Percentiles rank a stretch among this genome's conserved stretches.
phyloP scores from a whole-genome alignment of 1,140 invertebrate genomes.

The Drosophila carrolli region DNA sequence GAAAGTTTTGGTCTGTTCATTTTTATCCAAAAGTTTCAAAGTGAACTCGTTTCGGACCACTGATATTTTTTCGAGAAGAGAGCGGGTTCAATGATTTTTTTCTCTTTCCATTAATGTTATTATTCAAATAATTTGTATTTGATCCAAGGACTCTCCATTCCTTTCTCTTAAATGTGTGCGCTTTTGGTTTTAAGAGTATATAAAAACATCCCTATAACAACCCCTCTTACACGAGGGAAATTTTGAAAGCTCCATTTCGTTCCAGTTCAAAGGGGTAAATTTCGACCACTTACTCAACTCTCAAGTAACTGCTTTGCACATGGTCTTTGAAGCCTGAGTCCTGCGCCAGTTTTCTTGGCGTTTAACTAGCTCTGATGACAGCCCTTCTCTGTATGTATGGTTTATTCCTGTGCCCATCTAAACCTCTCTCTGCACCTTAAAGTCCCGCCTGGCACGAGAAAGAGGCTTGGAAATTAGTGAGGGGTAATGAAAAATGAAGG shows the following conservation, averaged over 20 bases:
- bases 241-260: not conserved
- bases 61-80: constrained; percentile 10
- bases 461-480: constrained; percentile 1
- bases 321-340: not conserved
- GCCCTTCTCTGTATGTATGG: not conserved
- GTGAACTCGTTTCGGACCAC: constrained; percentile 15
- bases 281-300: not conserved
- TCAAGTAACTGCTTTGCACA: not conserved
- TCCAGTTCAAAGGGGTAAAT: not conserved
- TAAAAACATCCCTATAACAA: not conserved
- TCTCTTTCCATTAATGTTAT: not conserved
- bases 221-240: not conserved
- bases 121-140: not conserved
- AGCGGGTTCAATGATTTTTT: not conserved
- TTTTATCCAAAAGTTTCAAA: constrained; percentile 24
- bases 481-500: not conserved
- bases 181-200: not conserved
- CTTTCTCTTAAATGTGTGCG: not conserved
- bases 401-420: not conserved
- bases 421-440: not conserved
- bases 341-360: not conserved
- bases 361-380: not conserved
- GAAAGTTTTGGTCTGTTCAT: constrained; percentile 17
- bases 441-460: not conserved
- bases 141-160: not conserved